These are phyloP conservation scores for Callorhinus ursinus DNA, from an alignment of 2,113 vertebrate species.

Conservation along the genomic window DNA sequence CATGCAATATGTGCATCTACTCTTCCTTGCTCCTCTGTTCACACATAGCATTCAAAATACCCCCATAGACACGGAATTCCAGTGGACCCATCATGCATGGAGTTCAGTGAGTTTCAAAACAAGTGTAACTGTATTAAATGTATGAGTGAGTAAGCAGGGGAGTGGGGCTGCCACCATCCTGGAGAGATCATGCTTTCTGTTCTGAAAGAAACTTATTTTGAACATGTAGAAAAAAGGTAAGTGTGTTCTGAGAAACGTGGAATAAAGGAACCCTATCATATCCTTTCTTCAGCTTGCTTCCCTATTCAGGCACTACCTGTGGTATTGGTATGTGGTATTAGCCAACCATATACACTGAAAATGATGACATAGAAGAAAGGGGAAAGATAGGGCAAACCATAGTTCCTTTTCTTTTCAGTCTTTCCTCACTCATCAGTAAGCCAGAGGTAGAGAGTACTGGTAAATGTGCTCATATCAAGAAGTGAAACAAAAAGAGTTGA, in stretches of 20 bases:
- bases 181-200: neutral
- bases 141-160: neutral
- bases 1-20: neutral
- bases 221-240: neutral
- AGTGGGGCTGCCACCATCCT: neutral
- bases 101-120: neutral
- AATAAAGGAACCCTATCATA: neutral
- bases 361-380: neutral
- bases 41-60: neutral
- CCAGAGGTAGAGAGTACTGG: neutral
- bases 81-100: neutral
- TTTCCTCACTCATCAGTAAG: neutral
- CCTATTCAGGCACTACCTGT: neutral
- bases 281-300: neutral
- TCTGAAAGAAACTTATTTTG: neutral
- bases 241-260: neutral
- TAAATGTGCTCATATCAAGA: neutral
- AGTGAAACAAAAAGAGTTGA: neutral
- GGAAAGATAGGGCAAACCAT: neutral
- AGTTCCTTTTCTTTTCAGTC: neutral
- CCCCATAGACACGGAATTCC: neutral
- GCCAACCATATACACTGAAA: neutral
- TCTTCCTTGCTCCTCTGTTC: neutral
- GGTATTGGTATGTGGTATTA: neutral
- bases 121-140: neutral